Evolutionary conservation across 2,113 vertebrate species (phyloP), one percentile per base, ranked within the genome.

Genomic region (Seriola rivoliana): DNA sequence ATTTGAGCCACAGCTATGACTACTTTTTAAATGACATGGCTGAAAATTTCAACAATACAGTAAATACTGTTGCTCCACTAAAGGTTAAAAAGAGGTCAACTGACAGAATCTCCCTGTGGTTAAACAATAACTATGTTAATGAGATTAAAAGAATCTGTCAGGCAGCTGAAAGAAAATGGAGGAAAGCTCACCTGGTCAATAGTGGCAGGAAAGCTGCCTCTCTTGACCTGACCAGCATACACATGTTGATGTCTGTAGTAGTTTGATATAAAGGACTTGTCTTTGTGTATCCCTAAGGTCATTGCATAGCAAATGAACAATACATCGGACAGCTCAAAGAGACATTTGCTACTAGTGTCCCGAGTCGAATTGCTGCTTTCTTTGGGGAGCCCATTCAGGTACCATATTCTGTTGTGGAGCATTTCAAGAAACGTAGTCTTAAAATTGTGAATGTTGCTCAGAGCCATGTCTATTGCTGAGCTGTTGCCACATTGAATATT

Each of bases 311-410:
- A 62, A 97, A 97, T 1, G 93, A 96, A 12, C 92, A 92, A 8
- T 99, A 99, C 76, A 94, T 99, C 4, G 94, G 93, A 29, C 96
- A 99, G 85, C 94, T 99, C 74, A 96, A 97, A 93, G 97, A 99
- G 1, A 96, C 96, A 0, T 94, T 99, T 68, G 92, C 62, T 19
- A 97, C 97, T 0, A 93, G 93, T 1, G 96, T 97, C 38, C 91
- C 97, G 46, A 94, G 89, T 74, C 92, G 76, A 46, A 92, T 99
- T 17, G 98, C 98, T 78, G 98, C 95, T 75, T 99, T 99, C 92
- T 97, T 99, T 34, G 96, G 93, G 58, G 98, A 99, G 85, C 96
- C 98, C 4, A 97, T 99, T 88, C 97, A 99, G 94, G 98, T 99
- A 44, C 23, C 12, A 10, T 4, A 40, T 86, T 57, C 10, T 71